These are phyloP conservation scores for Glossophaga mutica DNA, from an alignment of 2,797 vertebrate genomes.

Conservation along the genomic window DNA sequence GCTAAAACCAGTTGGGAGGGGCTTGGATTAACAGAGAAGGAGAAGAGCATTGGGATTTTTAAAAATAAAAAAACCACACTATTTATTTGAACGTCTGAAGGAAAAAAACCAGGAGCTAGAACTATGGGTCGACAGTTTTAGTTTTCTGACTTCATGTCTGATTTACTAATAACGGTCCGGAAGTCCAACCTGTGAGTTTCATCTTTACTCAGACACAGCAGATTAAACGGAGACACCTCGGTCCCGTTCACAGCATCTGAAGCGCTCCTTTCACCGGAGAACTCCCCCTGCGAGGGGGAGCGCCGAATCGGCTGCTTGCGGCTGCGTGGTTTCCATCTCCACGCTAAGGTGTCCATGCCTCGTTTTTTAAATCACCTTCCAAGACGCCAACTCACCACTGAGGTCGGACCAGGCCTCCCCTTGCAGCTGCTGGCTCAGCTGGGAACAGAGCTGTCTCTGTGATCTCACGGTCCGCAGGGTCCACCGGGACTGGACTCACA, in stretches of 20 bases:
- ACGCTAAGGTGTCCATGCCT: neutral
- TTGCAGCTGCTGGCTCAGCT: neutral
- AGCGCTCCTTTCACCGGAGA: neutral
- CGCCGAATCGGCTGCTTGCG: neutral
- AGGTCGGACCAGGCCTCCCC: slow-evolving; percentile 21
- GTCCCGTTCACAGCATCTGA: neutral
- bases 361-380: neutral
- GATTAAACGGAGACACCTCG: neutral
- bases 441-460: too few relatives aligned
- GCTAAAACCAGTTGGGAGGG: slow-evolving; percentile 74
- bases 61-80: slow-evolving; percentile 68
- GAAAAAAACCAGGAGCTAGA: slow-evolving; percentile 71
- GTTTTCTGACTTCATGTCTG: slow-evolving; percentile 55
- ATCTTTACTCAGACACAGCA: neutral
- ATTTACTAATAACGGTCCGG: slow-evolving; percentile 26
- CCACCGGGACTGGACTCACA: too few relatives aligned
- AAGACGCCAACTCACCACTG: neutral
- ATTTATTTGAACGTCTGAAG: slow-evolving; percentile 77
- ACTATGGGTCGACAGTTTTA: slow-evolving; percentile 65
- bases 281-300: neutral
- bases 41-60: slow-evolving; percentile 67
- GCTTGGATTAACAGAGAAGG: slow-evolving; percentile 75
- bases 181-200: neutral
- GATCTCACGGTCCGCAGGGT: too few relatives aligned
- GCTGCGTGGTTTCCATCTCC: neutral